Evolutionary conservation across 2,888 invertebrate species (phyloP), one percentile per base, ranked within the genome.

Genomic region (Hoplodrina blanda): DNA sequence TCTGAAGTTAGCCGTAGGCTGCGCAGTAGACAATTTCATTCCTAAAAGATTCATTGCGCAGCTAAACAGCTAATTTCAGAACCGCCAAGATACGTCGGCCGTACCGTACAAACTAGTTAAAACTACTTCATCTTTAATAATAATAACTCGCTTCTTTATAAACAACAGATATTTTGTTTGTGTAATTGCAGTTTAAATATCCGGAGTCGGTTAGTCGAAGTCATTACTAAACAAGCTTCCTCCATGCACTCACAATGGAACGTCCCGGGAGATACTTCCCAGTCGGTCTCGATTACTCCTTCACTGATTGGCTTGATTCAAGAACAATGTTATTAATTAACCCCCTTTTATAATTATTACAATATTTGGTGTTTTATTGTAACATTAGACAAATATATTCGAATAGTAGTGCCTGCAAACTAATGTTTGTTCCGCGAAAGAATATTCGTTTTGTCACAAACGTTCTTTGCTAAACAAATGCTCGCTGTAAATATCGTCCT

Each of bases 161-260:
- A 44, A 37, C 41, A 6, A 50, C 8, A 17, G 10, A 63, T 10
- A 44, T 65, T 56, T 60, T 50, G 53, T 41, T 50, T 56, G 5
- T 53, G 4, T 37, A 37, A 56, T 66, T 60, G 69, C 65, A 63
- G 62, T 76, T 66, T 66, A 33, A 57, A 75, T 70, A 70, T 55
- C 52, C 52, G 37, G 62, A 61, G 53, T 44, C 33, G 17, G 69
- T 62, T 79, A 66, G 62, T 49, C 25, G 17, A 10, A 63, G 62
- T 75, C 61, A 79, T 79, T 79, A 80, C 60, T 66, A 61, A 78
- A 55, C 80, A 56, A 30, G 66, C 41, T 41, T 63, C 60, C 60
- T 69, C 62, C 65, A 63, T 62, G 46, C 68, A 61, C 55, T 62
- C 62, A 80, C 80, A 80, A 80, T 75, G 56, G 64, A 66, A 53